Percentiles rank a stretch among this genome's conserved stretches.
Conservation (phyloP, 2,113 vertebrate genomes). For the Caranx ignobilis region DNA sequence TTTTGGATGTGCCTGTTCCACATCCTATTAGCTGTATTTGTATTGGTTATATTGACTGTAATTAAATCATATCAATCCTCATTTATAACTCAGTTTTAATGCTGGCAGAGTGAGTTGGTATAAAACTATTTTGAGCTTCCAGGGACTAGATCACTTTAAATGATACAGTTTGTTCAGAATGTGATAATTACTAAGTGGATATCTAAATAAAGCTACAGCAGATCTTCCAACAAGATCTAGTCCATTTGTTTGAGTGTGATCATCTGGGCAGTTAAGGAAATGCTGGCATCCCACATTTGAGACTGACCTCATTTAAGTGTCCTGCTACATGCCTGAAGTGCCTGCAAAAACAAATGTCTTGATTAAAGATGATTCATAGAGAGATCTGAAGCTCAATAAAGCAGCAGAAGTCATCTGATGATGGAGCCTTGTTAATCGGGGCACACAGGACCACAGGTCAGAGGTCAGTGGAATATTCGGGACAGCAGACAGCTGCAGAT, state of each 20-base stretch:
- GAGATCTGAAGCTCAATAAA: neutral
- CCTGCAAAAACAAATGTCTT: slow-evolving; percentile 3
- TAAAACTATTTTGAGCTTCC: neutral
- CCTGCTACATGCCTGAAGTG: neutral
- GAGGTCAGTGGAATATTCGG: slow-evolving; percentile 63
- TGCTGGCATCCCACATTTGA: neutral
- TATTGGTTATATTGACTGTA: neutral
- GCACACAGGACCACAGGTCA: slow-evolving; percentile 44
- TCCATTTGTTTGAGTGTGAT: slow-evolving; percentile 28
- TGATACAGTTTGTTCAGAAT: neutral
- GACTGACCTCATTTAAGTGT: neutral
- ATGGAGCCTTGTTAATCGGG: slow-evolving; percentile 37
- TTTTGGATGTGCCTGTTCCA: too few species aligned
- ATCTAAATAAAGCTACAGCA: neutral
- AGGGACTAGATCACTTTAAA: neutral
- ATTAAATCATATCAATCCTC: neutral
- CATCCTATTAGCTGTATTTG: too few species aligned
- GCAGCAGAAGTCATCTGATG: slow-evolving; percentile 41
- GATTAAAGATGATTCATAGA: slow-evolving; percentile 39
- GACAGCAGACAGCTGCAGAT: slow-evolving; percentile 70
- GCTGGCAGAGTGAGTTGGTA: neutral
- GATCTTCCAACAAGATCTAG: neutral
- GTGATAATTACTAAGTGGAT: neutral
- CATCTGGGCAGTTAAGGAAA: slow-evolving; percentile 3
- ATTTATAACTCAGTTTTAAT: neutral